Conservation (phyloP, 2,797 vertebrate species). For the Sternarchorhynchus goeldii region DNA sequence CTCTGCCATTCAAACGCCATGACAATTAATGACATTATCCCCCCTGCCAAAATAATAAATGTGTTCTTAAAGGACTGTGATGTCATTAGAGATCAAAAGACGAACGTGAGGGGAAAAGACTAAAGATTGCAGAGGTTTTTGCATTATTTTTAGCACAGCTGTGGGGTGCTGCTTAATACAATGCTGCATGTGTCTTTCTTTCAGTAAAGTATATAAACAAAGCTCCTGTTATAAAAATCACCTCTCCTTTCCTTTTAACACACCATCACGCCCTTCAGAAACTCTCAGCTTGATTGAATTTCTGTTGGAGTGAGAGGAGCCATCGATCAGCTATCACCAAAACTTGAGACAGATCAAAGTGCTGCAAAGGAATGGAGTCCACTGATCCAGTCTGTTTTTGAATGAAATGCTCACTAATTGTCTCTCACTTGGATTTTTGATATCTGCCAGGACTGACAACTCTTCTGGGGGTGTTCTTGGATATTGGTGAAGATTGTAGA, state of each 20-base stretch:
- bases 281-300: slow-evolving; percentile 11
- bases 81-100: neutral
- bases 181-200: too few species aligned
- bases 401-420: too few species aligned
- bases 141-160: too few species aligned
- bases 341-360: slow-evolving; percentile 15
- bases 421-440: neutral
- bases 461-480: neutral
- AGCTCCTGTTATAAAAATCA: too few species aligned
- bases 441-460: neutral
- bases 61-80: neutral
- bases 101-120: neutral
- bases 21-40: neutral
- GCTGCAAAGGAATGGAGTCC: neutral
- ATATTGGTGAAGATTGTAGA: neutral
- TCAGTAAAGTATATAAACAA: too few species aligned
- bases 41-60: neutral
- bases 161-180: too few species aligned
- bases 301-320: slow-evolving; percentile 11
- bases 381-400: neutral
- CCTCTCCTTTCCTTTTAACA: slow-evolving; percentile 7
- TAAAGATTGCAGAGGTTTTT: neutral
- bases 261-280: neutral
- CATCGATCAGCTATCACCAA: slow-evolving; percentile 21
- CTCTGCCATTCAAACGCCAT: slow-evolving; percentile 18